These are phyloP conservation scores for Cirrhinus molitorella DNA, from an alignment of 2,797 vertebrate genomes.

Conservation along the genomic window DNA sequence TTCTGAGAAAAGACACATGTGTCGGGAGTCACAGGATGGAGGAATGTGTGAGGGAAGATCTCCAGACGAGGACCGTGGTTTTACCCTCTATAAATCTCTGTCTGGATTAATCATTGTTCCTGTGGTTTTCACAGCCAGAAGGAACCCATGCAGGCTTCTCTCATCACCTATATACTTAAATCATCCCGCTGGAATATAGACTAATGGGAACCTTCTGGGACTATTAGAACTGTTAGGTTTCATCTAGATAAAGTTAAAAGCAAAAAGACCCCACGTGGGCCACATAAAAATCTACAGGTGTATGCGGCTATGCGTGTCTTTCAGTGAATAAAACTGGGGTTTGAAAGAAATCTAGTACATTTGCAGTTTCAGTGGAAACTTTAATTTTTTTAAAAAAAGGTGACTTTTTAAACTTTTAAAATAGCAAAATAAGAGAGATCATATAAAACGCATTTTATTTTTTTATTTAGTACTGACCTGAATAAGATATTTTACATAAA, in stretches of 20 bases:
- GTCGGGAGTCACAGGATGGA: conserved; percentile 21
- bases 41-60: conserved; percentile 57
- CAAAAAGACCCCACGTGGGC: conserved; percentile 6
- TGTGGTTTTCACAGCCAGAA: conserved; percentile 41
- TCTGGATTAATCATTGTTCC: conserved; percentile 53
- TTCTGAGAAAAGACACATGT: conserved; percentile 43
- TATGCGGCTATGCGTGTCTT: neutral
- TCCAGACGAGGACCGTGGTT: conserved; percentile 49
- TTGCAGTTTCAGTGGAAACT: neutral
- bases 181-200: conserved; percentile 28
- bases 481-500: no score
- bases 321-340: neutral
- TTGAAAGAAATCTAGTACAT: conserved; percentile 5
- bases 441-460: no score
- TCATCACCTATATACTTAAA: conserved; percentile 42
- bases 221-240: conserved; percentile 22
- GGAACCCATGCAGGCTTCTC: conserved; percentile 46
- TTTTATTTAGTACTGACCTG: no score
- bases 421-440: no score
- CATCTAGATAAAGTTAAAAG: conserved; percentile 30
- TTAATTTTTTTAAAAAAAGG: neutral
- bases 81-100: conserved; percentile 49
- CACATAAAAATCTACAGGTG: conserved; percentile 29
- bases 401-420: no score
- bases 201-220: conserved; percentile 23